phyloP scores from a whole-genome alignment of 2,113 vertebrate species.

The Triplophysa tibetana region DNA sequence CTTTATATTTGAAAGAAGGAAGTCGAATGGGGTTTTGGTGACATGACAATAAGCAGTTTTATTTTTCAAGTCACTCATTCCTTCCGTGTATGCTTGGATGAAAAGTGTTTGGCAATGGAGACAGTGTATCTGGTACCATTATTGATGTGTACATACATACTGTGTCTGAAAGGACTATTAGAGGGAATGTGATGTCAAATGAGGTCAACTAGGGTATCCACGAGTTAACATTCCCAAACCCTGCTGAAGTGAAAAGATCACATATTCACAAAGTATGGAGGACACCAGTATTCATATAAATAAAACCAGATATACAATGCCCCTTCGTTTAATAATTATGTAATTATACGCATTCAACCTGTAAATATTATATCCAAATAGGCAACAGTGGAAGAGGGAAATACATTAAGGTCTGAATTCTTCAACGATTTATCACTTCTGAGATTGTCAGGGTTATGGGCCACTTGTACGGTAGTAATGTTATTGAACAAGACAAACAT shows the following conservation, averaged over 20 bases:
- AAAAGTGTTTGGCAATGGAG: neutral
- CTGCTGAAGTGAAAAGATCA: neutral
- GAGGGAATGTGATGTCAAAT: slow-evolving; percentile 11
- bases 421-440: neutral
- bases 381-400: neutral
- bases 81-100: no score
- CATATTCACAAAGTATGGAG: neutral
- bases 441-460: neutral
- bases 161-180: slow-evolving; percentile 8
- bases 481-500: neutral
- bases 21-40: no score
- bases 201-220: neutral
- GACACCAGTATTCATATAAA: neutral
- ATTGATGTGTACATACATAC: no score
- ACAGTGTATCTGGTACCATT: neutral
- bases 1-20: no score
- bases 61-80: no score
- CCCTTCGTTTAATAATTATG: no score
- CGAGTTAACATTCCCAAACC: neutral
- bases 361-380: neutral
- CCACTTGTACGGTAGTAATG: neutral
- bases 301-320: neutral
- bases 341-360: neutral
- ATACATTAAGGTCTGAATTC: neutral
- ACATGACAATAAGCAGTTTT: no score